Evolutionary conservation across 1,140 invertebrate genomes (phyloP).

Genomic region (Camponotus vicinus): DNA sequence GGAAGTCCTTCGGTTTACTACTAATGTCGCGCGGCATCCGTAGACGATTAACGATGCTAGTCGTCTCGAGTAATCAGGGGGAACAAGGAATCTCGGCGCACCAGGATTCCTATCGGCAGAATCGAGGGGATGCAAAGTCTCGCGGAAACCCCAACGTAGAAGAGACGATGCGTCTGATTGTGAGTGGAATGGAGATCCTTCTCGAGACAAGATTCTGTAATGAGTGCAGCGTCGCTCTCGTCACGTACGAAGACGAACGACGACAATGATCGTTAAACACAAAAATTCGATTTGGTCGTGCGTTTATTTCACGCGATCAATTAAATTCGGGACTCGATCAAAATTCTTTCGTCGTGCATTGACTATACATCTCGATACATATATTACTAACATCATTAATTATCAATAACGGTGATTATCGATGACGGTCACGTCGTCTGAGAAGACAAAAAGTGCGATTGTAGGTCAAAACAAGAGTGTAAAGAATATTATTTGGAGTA

Average conservation of each 20-base stretch:
- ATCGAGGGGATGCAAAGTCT: constrained; percentile 51
- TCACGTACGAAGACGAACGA: constrained; percentile 78
- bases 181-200: constrained; percentile 75
- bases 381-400: background rate
- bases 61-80: constrained; percentile 75
- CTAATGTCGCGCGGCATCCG: constrained; percentile 27
- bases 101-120: constrained; percentile 62
- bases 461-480: background rate
- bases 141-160: constrained; percentile 46
- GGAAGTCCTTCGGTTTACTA: constrained; percentile 43
- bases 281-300: constrained; percentile 3
- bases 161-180: constrained; percentile 30
- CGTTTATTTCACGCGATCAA: background rate
- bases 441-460: background rate
- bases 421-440: background rate
- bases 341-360: background rate
- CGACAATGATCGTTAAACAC: constrained; percentile 55
- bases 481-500: background rate
- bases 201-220: constrained; percentile 83
- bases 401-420: background rate
- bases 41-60: constrained; percentile 77
- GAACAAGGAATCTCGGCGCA: constrained; percentile 40
- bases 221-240: constrained; percentile 81
- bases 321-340: background rate
- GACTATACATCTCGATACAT: background rate